Percentiles rank a stretch among this genome's conserved stretches.
Evolutionary conservation across 2,113 vertebrate genomes (phyloP).

Genomic region (Salvator merianae): DNA sequence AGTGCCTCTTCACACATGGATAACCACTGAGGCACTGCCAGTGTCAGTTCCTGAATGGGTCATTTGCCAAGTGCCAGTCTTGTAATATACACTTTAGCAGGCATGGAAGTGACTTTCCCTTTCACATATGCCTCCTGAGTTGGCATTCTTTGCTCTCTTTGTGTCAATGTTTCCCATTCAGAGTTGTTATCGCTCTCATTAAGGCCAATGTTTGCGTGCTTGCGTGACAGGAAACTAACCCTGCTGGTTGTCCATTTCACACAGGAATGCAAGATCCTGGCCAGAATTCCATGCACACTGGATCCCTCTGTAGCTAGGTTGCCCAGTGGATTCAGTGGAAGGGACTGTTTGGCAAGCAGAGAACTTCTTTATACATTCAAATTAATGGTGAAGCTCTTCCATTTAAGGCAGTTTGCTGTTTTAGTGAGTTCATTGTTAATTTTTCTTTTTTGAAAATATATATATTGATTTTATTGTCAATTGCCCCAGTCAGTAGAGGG

Average conservation of each 20-base stretch:
- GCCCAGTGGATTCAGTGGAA: not conserved
- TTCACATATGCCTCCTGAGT: conserved; percentile 71
- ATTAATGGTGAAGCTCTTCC: not conserved
- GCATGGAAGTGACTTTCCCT: conserved; percentile 62
- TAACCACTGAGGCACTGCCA: conserved; percentile 72
- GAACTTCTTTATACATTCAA: not conserved
- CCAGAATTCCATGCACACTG: not conserved
- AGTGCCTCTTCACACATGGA: conserved; percentile 66
- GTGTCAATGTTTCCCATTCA: conserved; percentile 62
- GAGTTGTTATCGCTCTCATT: conserved; percentile 48
- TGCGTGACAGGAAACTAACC: conserved; percentile 64
- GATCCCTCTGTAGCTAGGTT: not conserved
- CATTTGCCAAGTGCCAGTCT: conserved; percentile 75
- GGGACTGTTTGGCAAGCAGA: not conserved
- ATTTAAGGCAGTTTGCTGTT: not conserved
- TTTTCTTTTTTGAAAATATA: too few species aligned
- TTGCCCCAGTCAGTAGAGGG: too few species aligned
- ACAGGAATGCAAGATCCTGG: conserved; percentile 49
- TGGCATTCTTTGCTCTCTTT: conserved; percentile 71
- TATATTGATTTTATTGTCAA: too few species aligned
- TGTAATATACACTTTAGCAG: conserved; percentile 66
- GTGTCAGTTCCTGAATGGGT: conserved; percentile 59
- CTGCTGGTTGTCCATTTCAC: conserved; percentile 66
- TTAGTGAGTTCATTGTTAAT: too few species aligned
- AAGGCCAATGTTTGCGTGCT: conserved; percentile 64